phyloP scores from a whole-genome alignment of 2,113 vertebrate species.

The Vanacampus margaritifer region DNA sequence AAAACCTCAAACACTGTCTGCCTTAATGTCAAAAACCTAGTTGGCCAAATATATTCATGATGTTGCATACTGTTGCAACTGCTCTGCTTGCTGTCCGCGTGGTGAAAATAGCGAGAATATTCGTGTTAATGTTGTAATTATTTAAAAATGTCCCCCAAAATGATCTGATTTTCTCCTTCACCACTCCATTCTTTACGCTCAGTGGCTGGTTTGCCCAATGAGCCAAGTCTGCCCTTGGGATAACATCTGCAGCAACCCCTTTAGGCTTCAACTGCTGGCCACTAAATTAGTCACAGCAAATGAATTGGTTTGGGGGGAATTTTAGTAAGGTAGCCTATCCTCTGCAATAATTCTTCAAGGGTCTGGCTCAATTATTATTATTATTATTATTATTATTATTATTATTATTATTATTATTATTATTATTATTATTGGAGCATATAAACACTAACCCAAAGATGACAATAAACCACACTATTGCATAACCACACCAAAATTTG shows the following conservation, averaged over 20 bases:
- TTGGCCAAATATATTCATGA: too few relatives aligned
- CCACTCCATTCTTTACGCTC: neutral
- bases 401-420: too few relatives aligned
- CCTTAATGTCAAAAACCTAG: neutral
- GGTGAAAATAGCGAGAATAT: neutral
- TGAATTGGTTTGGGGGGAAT: neutral
- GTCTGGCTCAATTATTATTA: neutral
- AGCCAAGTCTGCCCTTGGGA: neutral
- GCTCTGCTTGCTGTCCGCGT: neutral
- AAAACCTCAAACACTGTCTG: neutral
- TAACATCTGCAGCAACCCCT: neutral
- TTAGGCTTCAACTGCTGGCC: neutral
- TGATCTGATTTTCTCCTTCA: conserved; percentile 9
- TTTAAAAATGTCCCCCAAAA: neutral
- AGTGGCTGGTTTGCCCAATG: conserved; percentile 4
- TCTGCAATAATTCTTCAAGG: neutral
- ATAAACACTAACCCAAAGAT: too few relatives aligned
- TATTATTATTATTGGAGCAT: too few relatives aligned
- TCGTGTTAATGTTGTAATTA: neutral
- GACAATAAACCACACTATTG: too few relatives aligned
- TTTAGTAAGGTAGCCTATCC: neutral
- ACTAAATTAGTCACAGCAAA: neutral
- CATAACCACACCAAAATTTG: too few relatives aligned
- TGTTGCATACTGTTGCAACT: neutral
- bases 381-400: too few relatives aligned